phyloP scores from a whole-genome alignment of 1,140 invertebrate species.

The Cyrtorhinus lividipennis region DNA sequence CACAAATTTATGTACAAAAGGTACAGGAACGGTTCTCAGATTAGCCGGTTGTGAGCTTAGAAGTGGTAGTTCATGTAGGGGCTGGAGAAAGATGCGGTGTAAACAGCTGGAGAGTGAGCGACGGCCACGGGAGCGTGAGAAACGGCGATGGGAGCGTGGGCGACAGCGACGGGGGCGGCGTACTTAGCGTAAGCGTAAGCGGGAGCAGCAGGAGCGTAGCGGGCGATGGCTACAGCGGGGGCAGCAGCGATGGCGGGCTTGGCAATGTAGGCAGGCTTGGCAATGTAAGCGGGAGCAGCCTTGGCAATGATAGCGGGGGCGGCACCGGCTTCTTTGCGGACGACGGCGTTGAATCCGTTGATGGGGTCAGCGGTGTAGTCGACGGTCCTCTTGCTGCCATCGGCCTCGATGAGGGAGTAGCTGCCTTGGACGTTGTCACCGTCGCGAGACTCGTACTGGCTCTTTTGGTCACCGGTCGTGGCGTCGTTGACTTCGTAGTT shows the following conservation, averaged over 20 bases:
- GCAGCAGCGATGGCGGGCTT: background rate
- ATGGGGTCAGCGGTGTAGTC: conserved; percentile 4
- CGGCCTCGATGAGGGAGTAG: conserved; percentile 3
- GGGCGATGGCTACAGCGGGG: conserved; percentile 3
- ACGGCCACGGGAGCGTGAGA: background rate
- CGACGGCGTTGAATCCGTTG: conserved; percentile 8
- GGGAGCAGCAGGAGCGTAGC: background rate
- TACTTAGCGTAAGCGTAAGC: background rate
- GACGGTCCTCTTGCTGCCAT: conserved; percentile 7
- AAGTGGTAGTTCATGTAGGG: background rate
- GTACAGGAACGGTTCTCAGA: background rate
- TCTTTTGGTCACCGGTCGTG: conserved; percentile 35
- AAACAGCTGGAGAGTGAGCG: conserved; percentile 2
- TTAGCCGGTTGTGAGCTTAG: background rate
- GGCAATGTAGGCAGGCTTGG: background rate
- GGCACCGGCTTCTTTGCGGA: background rate
- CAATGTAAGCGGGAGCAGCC: background rate
- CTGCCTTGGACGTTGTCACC: background rate
- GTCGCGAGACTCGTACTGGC: conserved; percentile 24
- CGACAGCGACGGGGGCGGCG: background rate
- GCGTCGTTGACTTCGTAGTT: conserved; percentile 36
- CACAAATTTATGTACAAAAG: conserved; percentile 7
- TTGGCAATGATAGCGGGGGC: conserved; percentile 2
- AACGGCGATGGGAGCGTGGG: background rate
- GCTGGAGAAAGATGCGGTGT: background rate